Conservation (phyloP, 2,797 vertebrate species). For the Cynodonichthys magdalenae region DNA sequence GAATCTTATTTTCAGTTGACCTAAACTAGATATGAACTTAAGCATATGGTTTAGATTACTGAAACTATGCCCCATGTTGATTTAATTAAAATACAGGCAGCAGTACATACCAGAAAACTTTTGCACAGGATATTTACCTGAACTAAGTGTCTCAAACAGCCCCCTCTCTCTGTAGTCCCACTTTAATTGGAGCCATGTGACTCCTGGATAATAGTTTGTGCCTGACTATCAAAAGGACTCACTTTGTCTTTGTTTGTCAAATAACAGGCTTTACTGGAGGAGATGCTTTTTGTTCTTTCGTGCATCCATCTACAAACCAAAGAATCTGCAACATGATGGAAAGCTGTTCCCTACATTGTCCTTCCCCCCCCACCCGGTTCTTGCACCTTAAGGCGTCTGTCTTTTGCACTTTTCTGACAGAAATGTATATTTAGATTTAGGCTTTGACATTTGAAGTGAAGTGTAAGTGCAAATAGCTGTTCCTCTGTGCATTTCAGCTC, state of each 20-base stretch:
- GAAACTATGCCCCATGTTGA: conserved; percentile 47
- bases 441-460: too few relatives aligned
- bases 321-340: conserved; percentile 11
- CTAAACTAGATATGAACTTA: conserved; percentile 46
- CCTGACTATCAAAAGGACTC: conserved; percentile 54
- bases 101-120: conserved; percentile 34
- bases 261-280: conserved; percentile 21
- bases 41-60: conserved; percentile 59
- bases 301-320: conserved; percentile 12
- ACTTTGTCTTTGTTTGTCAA: conserved; percentile 40
- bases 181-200: conserved; percentile 70
- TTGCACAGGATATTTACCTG: conserved; percentile 55
- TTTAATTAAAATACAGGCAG: conserved; percentile 54
- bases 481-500: conserved; percentile 71
- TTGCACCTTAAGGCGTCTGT: not conserved
- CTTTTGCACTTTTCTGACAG: too few relatives aligned
- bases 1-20: conserved; percentile 40
- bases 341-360: conserved; percentile 16
- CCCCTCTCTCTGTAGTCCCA: conserved; percentile 39
- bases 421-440: too few relatives aligned
- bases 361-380: conserved; percentile 7
- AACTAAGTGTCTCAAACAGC: conserved; percentile 50
- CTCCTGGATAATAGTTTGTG: conserved; percentile 60
- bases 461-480: not conserved
- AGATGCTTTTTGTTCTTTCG: conserved; percentile 6